Evolutionary conservation across 2,797 vertebrate species (phyloP).

Genomic region (Sorex maritimensis): DNA sequence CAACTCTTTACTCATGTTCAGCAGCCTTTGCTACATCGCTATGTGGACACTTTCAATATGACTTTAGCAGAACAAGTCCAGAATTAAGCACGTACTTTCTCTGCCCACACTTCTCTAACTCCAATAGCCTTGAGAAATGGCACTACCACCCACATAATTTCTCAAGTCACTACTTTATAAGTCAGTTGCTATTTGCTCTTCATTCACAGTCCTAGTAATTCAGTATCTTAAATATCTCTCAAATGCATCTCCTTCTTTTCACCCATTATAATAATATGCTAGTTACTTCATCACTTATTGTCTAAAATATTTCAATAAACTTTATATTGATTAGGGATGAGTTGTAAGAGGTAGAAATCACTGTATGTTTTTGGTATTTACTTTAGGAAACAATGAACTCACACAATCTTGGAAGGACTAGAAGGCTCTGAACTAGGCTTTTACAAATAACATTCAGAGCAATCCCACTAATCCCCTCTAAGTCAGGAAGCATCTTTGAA

Average conservation of each 20-base stretch:
- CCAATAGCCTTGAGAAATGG: slow-evolving; percentile 54
- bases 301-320: slow-evolving; percentile 29
- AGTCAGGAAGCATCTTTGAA: background rate
- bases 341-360: background rate
- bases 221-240: slow-evolving; percentile 22
- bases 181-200: slow-evolving; percentile 45
- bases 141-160: slow-evolving; percentile 24
- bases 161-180: slow-evolving; percentile 61
- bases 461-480: too few species aligned
- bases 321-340: background rate
- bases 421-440: background rate
- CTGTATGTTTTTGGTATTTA: slow-evolving; percentile 20
- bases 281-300: background rate
- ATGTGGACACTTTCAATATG: background rate
- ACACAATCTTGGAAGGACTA: background rate
- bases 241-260: background rate
- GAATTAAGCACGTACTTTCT: slow-evolving; percentile 36
- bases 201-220: background rate
- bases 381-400: background rate
- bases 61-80: slow-evolving; percentile 5
- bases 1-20: background rate
- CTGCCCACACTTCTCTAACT: background rate
- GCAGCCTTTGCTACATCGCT: background rate
- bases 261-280: background rate
- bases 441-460: background rate